Base-by-base conservation (phyloP, 2,113 vertebrate genomes). In the Cranoglanis bouderius region DNA sequence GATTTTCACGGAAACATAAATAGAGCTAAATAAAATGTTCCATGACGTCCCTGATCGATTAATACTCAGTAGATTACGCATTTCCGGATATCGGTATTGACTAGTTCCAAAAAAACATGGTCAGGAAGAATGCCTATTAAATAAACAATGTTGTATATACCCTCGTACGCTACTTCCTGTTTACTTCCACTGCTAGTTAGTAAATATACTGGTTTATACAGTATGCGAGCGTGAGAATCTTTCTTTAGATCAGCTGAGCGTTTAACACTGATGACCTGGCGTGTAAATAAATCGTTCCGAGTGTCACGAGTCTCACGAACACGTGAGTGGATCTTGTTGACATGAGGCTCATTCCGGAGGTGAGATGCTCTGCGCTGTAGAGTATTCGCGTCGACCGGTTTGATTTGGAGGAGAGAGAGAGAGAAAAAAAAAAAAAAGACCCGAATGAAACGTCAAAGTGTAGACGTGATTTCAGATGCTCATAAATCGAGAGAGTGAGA, bases 401-500 rank as follows among this genome's bases (percentile, higher is more conserved):
- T 63, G 8, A 75, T 78, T 78, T 18, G 43, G 8, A 0, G 12
- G 2, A 40, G 14, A n/a, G n/a, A n/a, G n/a, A n/a, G n/a, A n/a
- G n/a, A n/a, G 75, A 38, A 35, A 85, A 46, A n/a, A 19, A 1
- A 65, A 29, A 3, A 40, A 74, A 46, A 85, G 65, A 49, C 26
- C 29, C 18, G 26, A 84, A 70, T 12, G 63, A 85, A 43, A 67
- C 6, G 13, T 21, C 2, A 10, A 63, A 61, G 49, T 40, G 70
- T 16, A 57, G 24, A 24, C 46, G 4, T 24, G 57, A 59, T 65
- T 40, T 61, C 59, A 67, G 86, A 35, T 14, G n/a, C 35, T 87
- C 74, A 19, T 88, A 84, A 88, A 84, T 78, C 10, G 53, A 43
- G 75, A 87, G 77, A 78, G 43, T n/a, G 87, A 77, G 77, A 77